These are phyloP conservation scores for Penaeus japonicus DNA, from an alignment of 1,140 invertebrate genomes.

Conservation along the genomic window DNA sequence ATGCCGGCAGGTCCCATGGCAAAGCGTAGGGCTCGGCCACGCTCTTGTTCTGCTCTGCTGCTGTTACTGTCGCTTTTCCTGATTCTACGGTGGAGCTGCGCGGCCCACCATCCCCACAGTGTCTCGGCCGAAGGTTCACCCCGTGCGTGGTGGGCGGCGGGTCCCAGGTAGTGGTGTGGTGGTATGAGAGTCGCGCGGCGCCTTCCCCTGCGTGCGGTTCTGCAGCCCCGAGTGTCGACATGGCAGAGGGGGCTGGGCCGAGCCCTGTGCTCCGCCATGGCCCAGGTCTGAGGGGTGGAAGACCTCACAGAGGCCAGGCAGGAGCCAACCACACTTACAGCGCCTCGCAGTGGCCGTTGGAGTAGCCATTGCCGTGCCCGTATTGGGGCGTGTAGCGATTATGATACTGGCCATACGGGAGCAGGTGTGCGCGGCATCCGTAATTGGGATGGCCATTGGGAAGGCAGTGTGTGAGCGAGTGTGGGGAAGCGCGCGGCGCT, in stretches of 20 bases:
- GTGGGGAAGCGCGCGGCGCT: constrained; percentile 59
- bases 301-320: constrained; percentile 54
- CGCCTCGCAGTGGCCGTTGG: constrained; percentile 58
- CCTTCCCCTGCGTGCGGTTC: constrained; percentile 46
- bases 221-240: constrained; percentile 27
- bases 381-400: constrained; percentile 45
- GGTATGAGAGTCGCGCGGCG: constrained; percentile 50
- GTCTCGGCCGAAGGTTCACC: constrained; percentile 23
- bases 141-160: constrained; percentile 23
- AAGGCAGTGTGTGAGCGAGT: constrained; percentile 60
- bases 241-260: constrained; percentile 30
- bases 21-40: constrained; percentile 40
- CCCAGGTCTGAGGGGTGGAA: constrained; percentile 23
- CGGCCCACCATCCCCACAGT: constrained; percentile 31
- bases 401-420: constrained; percentile 47
- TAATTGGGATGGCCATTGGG: constrained; percentile 54
- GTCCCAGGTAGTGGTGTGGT: constrained; percentile 26
- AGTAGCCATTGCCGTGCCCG: constrained; percentile 40
- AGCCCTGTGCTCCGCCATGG: constrained; percentile 42
- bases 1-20: constrained; percentile 34
- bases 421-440: constrained; percentile 39
- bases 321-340: constrained; percentile 52
- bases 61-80: constrained; percentile 17
- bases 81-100: constrained; percentile 6
- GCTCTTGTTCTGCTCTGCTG: constrained; percentile 34